Percentiles rank a stretch among this genome's conserved stretches.
Evolutionary conservation across 2,113 vertebrate genomes (phyloP).

Genomic region (Hylia prasina): DNA sequence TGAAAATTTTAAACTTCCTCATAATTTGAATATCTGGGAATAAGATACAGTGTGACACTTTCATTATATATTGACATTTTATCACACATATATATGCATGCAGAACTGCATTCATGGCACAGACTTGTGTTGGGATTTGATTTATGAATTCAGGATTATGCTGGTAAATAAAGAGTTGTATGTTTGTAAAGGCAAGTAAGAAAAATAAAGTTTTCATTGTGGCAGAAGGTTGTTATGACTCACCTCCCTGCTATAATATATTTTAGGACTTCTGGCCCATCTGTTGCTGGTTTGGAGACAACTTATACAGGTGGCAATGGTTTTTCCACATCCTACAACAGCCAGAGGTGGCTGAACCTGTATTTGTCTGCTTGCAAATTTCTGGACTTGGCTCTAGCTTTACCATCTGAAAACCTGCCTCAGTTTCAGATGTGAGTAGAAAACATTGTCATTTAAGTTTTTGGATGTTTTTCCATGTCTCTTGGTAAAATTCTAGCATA

Average conservation of each 20-base stretch:
- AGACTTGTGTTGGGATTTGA: neutral
- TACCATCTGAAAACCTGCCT: slow-evolving; percentile 95
- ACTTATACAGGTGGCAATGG: slow-evolving; percentile 97
- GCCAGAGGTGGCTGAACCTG: slow-evolving; percentile 98
- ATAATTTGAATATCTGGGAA: neutral
- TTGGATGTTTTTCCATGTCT: neutral
- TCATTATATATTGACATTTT: neutral
- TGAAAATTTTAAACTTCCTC: neutral
- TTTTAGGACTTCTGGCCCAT: slow-evolving; percentile 89
- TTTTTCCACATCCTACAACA: slow-evolving; percentile 98
- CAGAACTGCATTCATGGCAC: neutral
- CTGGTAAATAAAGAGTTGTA: neutral
- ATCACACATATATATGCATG: too few species aligned
- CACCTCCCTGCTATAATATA: neutral
- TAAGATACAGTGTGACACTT: neutral
- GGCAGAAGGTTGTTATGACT: neutral
- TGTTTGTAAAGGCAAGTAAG: neutral
- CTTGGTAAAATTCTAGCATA: neutral
- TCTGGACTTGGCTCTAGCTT: slow-evolving; percentile 92
- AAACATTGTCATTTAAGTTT: neutral
- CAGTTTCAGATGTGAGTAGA: slow-evolving; percentile 98
- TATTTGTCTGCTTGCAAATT: slow-evolving; percentile 98
- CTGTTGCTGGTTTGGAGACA: slow-evolving; percentile 92
- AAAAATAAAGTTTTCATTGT: neutral
- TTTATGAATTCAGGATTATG: neutral